Base-by-base conservation (phyloP, 2,113 vertebrate species). In the Phalacrocorax aristotelis region DNA sequence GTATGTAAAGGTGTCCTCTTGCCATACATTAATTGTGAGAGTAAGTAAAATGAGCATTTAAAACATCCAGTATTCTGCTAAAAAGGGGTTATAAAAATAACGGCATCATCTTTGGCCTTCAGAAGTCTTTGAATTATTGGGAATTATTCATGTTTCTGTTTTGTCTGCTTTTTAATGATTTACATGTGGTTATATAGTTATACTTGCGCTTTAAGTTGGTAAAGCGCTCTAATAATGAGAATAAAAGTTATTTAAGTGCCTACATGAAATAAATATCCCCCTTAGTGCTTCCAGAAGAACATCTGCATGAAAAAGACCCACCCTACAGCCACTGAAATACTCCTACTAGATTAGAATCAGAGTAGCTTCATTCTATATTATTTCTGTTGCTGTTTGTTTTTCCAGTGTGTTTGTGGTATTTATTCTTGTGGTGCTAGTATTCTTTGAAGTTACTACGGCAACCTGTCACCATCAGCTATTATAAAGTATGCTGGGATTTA, bases 381-480 rank as follows among this genome's bases (percentile, higher is more conserved):
- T 52, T 92, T 85, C 48, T 88, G 49, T 46, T 91, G 70, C 78
- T 94, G 23, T 90, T 81, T 76, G 64, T 91, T 94, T 96, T 87
- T 64, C 79, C 54, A 77, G 80, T 42, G 82, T 85, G 44, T 94
- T 97, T 96, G 84, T 90, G 97, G 96, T 97, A 97, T 97, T 98
- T 96, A 91, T 97, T 97, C 96, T 96, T 70, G 81, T 4, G 78
- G 92, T 92, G 95, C 77, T 46, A 75, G 92, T 91, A 82, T 97
- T 96, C 94, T 97, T 96, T 97, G 97, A 98, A 98, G 98, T 98
- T 98, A 97, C 98, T 98, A 98, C 96, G 96, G 98, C 98, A 98
- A 98, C 98, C 51, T 98, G 96, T 97, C 97, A 97, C 97, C 97
- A 97, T 98, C 97, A 97, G 97, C 96, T 95, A 83, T 97, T 87